Conservation (phyloP, 2,797 vertebrate genomes). For the Mus minutoides region DNA sequence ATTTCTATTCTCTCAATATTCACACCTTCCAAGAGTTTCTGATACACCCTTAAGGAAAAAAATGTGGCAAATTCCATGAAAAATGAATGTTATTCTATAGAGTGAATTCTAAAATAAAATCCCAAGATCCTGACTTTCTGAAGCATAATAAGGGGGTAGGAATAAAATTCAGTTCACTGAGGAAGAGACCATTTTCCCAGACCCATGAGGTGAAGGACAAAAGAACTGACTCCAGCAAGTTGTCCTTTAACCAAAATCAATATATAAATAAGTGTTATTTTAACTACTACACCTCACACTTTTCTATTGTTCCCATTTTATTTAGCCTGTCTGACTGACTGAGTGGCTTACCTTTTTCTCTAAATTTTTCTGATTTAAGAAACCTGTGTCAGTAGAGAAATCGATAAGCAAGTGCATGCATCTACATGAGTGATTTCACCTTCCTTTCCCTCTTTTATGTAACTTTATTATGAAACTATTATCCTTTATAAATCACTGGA, state of each 20-base stretch:
- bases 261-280: background rate
- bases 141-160: background rate
- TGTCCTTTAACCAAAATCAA: background rate
- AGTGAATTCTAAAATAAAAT: slow-evolving; percentile 40
- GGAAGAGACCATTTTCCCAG: background rate
- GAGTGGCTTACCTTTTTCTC: background rate
- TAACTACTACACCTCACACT: background rate
- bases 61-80: background rate
- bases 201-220: rapidly evolving
- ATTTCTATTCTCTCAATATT: slow-evolving; percentile 15
- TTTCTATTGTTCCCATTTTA: slow-evolving; percentile 13
- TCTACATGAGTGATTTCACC: background rate
- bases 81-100: background rate
- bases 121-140: background rate
- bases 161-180: background rate
- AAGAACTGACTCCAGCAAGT: background rate
- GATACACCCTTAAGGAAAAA: background rate
- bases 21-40: background rate
- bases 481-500: background rate
- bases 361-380: background rate
- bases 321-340: background rate
- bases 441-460: background rate
- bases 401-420: background rate
- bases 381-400: background rate
- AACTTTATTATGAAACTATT: background rate